Conservation (phyloP, 2,113 vertebrate species). For the Rhinopomastus cyanomelas region DNA sequence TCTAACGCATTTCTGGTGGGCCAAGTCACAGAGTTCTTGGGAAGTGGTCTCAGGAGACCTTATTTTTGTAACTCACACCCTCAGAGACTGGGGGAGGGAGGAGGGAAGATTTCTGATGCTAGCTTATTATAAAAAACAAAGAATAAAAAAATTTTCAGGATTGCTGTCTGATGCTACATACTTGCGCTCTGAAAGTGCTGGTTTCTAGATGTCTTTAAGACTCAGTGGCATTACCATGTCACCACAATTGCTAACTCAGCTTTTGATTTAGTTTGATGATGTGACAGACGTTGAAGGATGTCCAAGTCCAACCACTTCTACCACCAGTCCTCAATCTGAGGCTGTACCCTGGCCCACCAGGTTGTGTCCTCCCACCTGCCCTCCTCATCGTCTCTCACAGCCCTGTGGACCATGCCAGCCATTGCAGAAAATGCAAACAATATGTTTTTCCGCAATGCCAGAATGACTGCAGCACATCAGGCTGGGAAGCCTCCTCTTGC, state of each 20-base stretch:
- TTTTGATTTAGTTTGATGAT: not conserved
- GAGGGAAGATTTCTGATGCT: not conserved
- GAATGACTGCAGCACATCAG: not conserved
- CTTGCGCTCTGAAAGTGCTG: not conserved
- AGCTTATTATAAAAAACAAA: not conserved
- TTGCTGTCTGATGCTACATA: not conserved
- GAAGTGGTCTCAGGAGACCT: not conserved
- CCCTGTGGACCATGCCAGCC: not conserved
- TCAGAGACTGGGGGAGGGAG: not conserved
- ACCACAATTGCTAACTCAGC: not conserved
- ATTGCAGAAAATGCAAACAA: not conserved
- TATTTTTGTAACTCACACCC: not conserved
- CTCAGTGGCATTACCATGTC: not conserved
- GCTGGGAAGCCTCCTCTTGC: not conserved
- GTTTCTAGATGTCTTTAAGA: not conserved
- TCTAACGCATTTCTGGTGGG: not conserved
- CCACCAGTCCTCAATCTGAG: not conserved
- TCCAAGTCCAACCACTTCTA: not conserved
- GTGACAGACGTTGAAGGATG: not conserved
- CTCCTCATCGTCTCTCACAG: not conserved
- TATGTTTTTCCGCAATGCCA: not conserved
- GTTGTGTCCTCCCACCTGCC: not conserved
- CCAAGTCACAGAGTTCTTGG: constrained; percentile 23
- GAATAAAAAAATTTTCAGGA: no score
- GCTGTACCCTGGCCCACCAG: rapidly evolving